Evolutionary conservation across 1,140 invertebrate genomes (phyloP), one percentile per base, ranked within the genome.

Genomic region (Bombus fervidus): DNA sequence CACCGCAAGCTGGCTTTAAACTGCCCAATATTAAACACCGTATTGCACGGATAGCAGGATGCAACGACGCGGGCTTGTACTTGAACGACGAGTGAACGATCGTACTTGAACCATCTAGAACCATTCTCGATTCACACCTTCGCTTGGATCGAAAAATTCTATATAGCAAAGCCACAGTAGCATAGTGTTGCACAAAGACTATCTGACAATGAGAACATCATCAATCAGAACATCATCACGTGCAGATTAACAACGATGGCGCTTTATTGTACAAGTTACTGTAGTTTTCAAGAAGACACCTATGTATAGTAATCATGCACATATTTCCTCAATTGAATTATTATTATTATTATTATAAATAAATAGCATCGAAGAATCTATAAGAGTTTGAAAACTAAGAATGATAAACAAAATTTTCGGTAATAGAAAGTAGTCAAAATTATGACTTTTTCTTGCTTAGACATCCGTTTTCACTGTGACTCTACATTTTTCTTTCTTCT

Each of bases 21-120:
- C 90, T 86, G 90, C 85, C 88, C 88, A 90, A 92, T 93, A 93
- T 93, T 92, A 93, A 94, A 92, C 90, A 92, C 83, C 88, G 83
- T 90, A 91, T 86, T 89, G 90, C 83, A 41, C 87, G 87, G 88
- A 86, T 84, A 85, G 87, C 34, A 62, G 72, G 71, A 86, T 80
- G 86, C 89, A 77, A 80, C 79, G 82, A 64, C 53, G 71, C 69
- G 47, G 47, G 79, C 79, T 66, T 37, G 69, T 71, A 78, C 84
- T 86, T 79, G 28, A 83, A 73, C 64, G 43, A 68, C 57, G 22
- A 25, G 66, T 3, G 15, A 57, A 81, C 41, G 41, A 76, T 13
- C 74, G 34, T 37, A 39, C 22, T 34, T 28, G 43, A 76, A 53
- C 34, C 10, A 3, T 10, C 31, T 37, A n/a, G 12, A 59, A 39